Evolutionary conservation across 37 sponge, comb jelly and placozoan genomes (phyloP).

Genomic region (Petrosia ficiformis): DNA sequence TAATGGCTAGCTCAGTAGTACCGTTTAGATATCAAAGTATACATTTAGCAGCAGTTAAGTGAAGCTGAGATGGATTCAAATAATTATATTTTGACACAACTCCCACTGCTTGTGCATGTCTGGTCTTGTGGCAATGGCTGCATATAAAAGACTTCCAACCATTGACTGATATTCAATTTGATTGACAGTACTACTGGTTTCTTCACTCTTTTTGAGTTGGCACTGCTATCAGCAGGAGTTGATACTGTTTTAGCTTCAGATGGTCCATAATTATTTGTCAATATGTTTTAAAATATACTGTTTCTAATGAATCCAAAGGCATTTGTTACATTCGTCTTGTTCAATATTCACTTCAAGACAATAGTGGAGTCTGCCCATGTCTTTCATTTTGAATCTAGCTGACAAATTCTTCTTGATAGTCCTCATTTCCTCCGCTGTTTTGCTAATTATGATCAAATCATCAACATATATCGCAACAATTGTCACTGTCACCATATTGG

Average conservation of each 20-base stretch:
- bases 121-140: constrained; percentile 20
- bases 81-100: constrained; percentile 22
- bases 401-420: constrained; percentile 18
- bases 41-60: constrained; percentile 38
- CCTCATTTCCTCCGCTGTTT: constrained; percentile 29
- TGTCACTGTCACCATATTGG: not conserved
- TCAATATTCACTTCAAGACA: constrained; percentile 36
- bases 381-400: constrained; percentile 42
- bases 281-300: constrained; percentile 26
- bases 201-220: constrained; percentile 49
- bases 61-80: constrained; percentile 19
- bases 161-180: constrained; percentile 30
- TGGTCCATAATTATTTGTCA: constrained; percentile 29
- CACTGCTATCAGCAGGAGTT: constrained; percentile 34
- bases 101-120: constrained; percentile 55
- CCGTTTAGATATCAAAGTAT: constrained; percentile 53
- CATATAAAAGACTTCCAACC: constrained; percentile 41
- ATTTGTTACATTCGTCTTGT: not conserved
- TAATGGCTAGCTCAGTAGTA: constrained; percentile 13
- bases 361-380: constrained; percentile 53
- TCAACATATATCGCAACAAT: constrained; percentile 54
- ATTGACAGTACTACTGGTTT: constrained; percentile 27
- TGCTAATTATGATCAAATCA: constrained; percentile 24
- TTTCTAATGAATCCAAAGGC: constrained; percentile 24
- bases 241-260: constrained; percentile 34